A percentile compares a stretch with the other conserved stretches of the same genome.
Conservation (phyloP, 2,888 invertebrate genomes). For the Chromoteleia sp. region DNA sequence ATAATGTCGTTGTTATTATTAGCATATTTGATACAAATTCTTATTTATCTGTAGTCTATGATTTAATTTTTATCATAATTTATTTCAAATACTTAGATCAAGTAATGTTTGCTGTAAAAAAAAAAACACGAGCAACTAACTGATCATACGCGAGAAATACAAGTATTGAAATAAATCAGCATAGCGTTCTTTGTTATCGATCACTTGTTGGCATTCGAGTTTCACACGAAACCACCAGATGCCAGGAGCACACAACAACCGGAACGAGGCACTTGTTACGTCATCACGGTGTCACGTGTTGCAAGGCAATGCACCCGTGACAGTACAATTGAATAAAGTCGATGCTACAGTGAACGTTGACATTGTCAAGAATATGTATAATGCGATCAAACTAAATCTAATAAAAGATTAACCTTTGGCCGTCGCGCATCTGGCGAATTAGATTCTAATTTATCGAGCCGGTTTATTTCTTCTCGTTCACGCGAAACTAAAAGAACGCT, state of each 20-base stretch:
- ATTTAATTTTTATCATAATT: too few species aligned
- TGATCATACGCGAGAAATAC: not conserved
- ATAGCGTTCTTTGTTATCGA: constrained; percentile 57
- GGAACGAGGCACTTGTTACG: constrained; percentile 43
- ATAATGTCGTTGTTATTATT: too few species aligned
- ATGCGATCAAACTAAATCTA: constrained; percentile 52
- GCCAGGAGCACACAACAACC: constrained; percentile 30
- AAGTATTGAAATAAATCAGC: not conserved
- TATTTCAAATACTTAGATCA: too few species aligned
- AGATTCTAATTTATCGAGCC: constrained; percentile 12
- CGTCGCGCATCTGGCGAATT: constrained; percentile 18
- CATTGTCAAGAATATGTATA: constrained; percentile 54
- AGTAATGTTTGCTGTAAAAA: too few species aligned
- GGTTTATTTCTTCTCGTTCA: constrained; percentile 1
- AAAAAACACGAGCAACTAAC: too few species aligned
- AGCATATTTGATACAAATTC: too few species aligned
- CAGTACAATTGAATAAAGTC: constrained; percentile 51
- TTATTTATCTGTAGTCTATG: too few species aligned
- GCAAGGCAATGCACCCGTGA: constrained; percentile 49
- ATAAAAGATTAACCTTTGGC: constrained; percentile 56
- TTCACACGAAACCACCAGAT: constrained; percentile 45
- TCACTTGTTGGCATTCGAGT: constrained; percentile 13
- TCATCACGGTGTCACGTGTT: constrained; percentile 57
- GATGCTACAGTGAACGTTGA: constrained; percentile 55
- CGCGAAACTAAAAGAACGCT: not conserved